These are phyloP conservation scores for Synergus umbraculus DNA, from an alignment of 2,888 invertebrate species.

Conservation along the genomic window DNA sequence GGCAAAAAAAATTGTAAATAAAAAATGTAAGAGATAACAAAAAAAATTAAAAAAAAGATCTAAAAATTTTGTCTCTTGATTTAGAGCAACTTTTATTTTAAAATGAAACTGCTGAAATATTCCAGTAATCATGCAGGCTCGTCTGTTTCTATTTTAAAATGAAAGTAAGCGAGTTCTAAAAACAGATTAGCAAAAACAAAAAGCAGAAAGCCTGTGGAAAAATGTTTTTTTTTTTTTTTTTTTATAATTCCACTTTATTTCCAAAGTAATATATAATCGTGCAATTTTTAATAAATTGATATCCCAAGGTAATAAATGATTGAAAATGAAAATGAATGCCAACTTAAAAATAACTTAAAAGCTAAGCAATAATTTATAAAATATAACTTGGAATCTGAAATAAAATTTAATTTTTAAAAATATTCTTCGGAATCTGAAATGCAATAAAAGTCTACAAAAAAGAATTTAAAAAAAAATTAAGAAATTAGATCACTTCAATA, in stretches of 20 bases:
- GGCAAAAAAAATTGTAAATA: conserved; percentile 17
- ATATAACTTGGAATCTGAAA: background rate
- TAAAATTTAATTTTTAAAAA: background rate
- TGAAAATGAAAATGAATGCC: background rate
- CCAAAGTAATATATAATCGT: background rate
- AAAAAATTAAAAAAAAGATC: background rate
- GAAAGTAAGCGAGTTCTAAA: background rate
- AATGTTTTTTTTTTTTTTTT: no score
- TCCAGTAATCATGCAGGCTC: background rate
- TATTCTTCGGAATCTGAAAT: no score
- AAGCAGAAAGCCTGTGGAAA: background rate
- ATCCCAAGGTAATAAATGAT: background rate
- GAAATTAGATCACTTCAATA: no score
- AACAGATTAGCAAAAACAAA: background rate
- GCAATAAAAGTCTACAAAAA: no score
- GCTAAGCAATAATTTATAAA: background rate
- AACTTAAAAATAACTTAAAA: conserved; percentile 6
- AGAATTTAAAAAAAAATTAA: background rate
- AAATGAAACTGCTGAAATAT: background rate
- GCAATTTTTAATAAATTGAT: background rate
- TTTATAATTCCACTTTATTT: no score
- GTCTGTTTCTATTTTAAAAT: background rate
- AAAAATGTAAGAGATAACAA: background rate
- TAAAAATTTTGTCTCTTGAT: no score
- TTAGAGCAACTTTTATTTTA: no score